Evolutionary conservation across 2,797 vertebrate genomes (phyloP).

Genomic region (Chrosomus eos): DNA sequence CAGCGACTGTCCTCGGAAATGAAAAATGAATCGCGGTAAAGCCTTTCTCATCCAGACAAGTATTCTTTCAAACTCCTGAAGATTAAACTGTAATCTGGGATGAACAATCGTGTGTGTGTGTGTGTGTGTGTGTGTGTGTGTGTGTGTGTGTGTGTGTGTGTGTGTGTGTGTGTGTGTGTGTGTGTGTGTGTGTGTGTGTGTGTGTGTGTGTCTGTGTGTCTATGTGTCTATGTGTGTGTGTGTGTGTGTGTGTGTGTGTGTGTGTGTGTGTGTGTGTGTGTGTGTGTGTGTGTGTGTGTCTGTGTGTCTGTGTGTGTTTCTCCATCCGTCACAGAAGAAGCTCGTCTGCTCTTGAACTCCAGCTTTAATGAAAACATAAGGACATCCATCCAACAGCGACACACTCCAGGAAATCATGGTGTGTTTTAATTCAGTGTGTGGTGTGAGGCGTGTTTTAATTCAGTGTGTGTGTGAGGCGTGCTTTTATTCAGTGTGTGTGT

Average conservation of each 20-base stretch:
- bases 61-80: constrained; percentile 64
- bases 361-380: neutral
- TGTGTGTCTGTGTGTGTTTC: too few species aligned
- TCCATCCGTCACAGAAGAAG: neutral
- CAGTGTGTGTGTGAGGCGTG: neutral
- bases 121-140: too few species aligned
- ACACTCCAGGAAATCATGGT: too few species aligned
- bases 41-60: constrained; percentile 56
- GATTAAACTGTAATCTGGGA: constrained; percentile 76
- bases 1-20: constrained; percentile 14
- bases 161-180: too few species aligned
- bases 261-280: too few species aligned
- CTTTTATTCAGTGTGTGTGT: neutral
- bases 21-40: constrained; percentile 40
- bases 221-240: too few species aligned
- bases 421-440: too few species aligned
- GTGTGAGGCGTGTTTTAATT: neutral
- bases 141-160: too few species aligned
- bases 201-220: too few species aligned
- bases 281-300: too few species aligned
- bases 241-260: too few species aligned
- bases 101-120: constrained; percentile 61
- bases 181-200: too few species aligned
- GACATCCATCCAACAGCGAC: neutral
- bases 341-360: neutral